Evolutionary conservation across 2,888 invertebrate species (phyloP), one percentile per base, ranked within the genome.

Genomic region (Osmoderma eremita): DNA sequence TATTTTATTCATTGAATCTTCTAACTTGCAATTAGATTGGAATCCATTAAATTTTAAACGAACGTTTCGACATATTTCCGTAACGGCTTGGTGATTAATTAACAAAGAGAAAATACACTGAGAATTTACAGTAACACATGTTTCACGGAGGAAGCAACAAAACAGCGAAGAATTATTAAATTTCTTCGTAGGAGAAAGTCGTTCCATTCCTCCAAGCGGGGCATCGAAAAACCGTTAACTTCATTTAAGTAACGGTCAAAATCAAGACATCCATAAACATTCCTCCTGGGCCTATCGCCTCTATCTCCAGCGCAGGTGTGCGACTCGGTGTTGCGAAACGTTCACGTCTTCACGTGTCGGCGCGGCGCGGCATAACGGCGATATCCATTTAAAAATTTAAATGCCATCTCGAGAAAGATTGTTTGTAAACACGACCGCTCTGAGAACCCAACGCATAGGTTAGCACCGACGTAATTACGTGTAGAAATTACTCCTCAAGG

Each of bases 391-490:
- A 61, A 61, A 61, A 61, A 61, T 61, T 61, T 61, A 61, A 61
- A 61, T 45, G 18, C 58, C 58, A 61, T 48, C 58, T 53, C 58
- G 58, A 61, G 58, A 61, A 61, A 61, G 58, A 61, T 61, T 61
- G 58, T 61, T 61, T 61, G 58, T 61, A 61, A 61, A 61, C 58
- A 61, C 58, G 45, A 61, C 10, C 17, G 24, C 30, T 15, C n/a
- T 24, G 45, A 45, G 48, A 61, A 61, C 58, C 30, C 17, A 61
- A 2, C 24, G 10, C 56, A 8, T n/a, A 22, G 12, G 18, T 6
- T 30, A 30, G 8, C 6, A 13, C 13, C 58, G 45, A 45, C 24
- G 30, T 61, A 24, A 61, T 45, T 61, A 61, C 30, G 58, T 61
- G 30, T 61, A 61, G 45, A 61, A 61, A 61, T 61, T 61, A 17